Evolutionary conservation across 2,888 invertebrate genomes (phyloP), one percentile per base, ranked within the genome.

Genomic region (Microplitis deprimator): DNA sequence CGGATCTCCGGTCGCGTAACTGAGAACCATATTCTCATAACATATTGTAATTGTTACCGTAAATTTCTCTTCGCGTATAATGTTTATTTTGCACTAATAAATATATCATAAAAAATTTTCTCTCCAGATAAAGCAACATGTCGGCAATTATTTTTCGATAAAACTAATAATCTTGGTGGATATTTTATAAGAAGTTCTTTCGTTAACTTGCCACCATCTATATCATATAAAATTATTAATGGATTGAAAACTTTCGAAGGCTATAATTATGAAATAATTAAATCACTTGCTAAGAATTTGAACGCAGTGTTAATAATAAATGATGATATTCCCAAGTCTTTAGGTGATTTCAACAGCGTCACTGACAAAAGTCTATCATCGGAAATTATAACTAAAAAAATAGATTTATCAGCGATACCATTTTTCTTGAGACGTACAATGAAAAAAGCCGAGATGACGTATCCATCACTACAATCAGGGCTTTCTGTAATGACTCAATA

Each of bases 161-260:
- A 62, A 62, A 62, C 62, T 62, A n/a, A 62, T 17, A 62, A 62
- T 5, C 16, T 62, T 20, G 62, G 62, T 13, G 62, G 62, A 62
- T 62, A 62, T 62, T 3, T 17, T 7, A 16, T 62, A 20, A 62
- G 17, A 62, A n/a, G 8, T 62, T 8, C n/a, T 17, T 8, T n/a
- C 1, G n/a, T 7, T 2, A 20, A 16, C 8, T 16, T 7, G 5
- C 3, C 20, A n/a, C 62, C 62, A 2, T 62, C 2, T 16, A n/a
- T 62, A 3, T 17, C 62, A 17, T 62, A 17, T n/a, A 6, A 62
- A 17, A n/a, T 17, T 7, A 20, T 3, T 7, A 20, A 20, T 1
- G 20, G 20, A 16, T 13, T 6, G 0, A 17, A 8, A 8, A 20
- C 1, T 8, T 6, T 62, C 6, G 17, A 62, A 62, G 62, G 62